Conservation (phyloP, 92 coral and sea anemone genomes). For the Bergia puertoricense region DNA sequence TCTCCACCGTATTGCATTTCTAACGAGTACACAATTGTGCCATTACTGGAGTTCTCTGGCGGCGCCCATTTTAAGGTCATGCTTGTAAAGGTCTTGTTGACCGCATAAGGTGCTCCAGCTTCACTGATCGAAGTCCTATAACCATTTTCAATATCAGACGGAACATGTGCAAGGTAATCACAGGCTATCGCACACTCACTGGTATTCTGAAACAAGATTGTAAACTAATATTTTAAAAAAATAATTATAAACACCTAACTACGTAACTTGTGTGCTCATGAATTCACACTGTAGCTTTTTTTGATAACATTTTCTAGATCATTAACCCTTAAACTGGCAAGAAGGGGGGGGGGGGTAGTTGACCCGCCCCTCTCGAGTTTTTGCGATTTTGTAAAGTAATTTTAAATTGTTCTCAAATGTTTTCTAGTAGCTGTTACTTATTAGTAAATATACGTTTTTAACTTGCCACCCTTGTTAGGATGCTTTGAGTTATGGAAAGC, state of each 20-base stretch:
- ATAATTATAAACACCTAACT: neutral
- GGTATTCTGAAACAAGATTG: neutral
- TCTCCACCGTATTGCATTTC: conserved; percentile 30
- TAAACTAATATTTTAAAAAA: neutral
- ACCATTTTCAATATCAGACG: conserved; percentile 19
- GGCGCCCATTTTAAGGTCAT: conserved; percentile 15
- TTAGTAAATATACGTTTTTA: too few relatives aligned
- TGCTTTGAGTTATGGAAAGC: too few relatives aligned
- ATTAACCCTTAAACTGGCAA: too few relatives aligned
- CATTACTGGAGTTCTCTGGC: neutral
- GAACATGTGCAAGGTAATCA: neutral
- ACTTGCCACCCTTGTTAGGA: too few relatives aligned
- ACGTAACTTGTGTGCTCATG: neutral
- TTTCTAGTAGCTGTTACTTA: too few relatives aligned
- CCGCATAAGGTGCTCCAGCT: conserved; percentile 2
- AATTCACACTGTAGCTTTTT: neutral
- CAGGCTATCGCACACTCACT: conserved; percentile 19
- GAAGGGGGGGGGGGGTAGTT: too few relatives aligned
- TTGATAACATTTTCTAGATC: too few relatives aligned
- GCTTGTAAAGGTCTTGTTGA: neutral
- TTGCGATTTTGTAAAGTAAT: too few relatives aligned
- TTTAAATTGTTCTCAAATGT: too few relatives aligned
- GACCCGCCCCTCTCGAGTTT: too few relatives aligned
- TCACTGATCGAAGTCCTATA: neutral
- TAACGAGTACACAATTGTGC: conserved; percentile 18